A percentile compares a stretch with the other conserved stretches of the same genome.
These are phyloP conservation scores for Thamnophis elegans DNA, from an alignment of 2,797 vertebrate species.

Conservation along the genomic window DNA sequence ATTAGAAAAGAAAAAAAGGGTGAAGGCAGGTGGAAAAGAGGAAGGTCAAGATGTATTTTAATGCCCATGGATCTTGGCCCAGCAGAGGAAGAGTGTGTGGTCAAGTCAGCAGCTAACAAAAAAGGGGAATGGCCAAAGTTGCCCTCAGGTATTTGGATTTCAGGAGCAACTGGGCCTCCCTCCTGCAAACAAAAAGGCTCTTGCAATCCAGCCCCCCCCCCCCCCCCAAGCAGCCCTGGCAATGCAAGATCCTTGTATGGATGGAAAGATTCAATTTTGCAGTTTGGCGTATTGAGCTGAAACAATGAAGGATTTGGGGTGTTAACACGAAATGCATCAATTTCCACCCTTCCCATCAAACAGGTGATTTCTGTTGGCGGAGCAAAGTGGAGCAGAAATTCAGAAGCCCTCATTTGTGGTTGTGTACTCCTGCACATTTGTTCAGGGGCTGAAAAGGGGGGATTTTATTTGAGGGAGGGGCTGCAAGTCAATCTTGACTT, in stretches of 20 bases:
- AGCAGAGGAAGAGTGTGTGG: not conserved
- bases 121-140: not conserved
- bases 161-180: not conserved
- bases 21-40: not conserved
- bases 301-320: not conserved
- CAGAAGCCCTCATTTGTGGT: not conserved
- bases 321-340: accelerated
- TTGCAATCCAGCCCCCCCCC: too few species aligned
- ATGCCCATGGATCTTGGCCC: not conserved
- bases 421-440: not conserved
- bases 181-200: too few species aligned
- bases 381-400: not conserved
- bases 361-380: not conserved
- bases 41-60: not conserved
- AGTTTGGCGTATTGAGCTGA: not conserved
- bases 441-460: not conserved
- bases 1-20: not conserved
- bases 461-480: too few species aligned
- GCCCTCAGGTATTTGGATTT: not conserved
- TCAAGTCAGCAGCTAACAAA: not conserved
- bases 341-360: not conserved
- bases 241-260: not conserved
- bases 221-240: too few species aligned
- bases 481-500: too few species aligned
- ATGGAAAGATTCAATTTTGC: not conserved